These are phyloP conservation scores for Microcebus ravelobensis DNA, from an alignment of 2,113 vertebrate species.

Conservation along the genomic window DNA sequence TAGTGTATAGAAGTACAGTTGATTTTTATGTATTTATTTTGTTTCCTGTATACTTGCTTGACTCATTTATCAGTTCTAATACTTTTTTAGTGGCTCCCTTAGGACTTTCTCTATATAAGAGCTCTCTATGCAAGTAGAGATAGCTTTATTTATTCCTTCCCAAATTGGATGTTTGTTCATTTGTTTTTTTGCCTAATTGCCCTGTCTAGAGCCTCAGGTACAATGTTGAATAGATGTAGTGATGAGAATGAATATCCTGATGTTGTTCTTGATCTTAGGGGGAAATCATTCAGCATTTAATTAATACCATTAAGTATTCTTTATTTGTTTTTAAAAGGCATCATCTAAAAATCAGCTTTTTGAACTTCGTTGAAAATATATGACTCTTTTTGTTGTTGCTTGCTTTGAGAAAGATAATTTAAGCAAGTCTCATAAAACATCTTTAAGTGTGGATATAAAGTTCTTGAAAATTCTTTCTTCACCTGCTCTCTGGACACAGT, in stretches of 20 bases:
- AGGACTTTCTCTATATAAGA: neutral
- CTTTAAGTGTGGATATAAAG: neutral
- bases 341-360: neutral
- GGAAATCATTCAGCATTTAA: neutral
- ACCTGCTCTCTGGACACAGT: neutral
- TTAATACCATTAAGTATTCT: neutral
- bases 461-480: neutral
- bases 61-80: neutral
- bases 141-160: neutral
- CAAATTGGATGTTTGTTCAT: neutral
- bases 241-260: neutral
- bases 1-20: neutral
- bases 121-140: neutral
- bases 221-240: neutral
- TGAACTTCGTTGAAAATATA: neutral
- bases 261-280: neutral
- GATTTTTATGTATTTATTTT: neutral
- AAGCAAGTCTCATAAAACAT: neutral
- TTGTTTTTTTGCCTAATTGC: neutral
- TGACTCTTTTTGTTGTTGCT: neutral
- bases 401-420: neutral
- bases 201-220: neutral
- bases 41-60: neutral
- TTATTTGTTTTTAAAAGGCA: neutral
- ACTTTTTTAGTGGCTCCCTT: neutral